phyloP scores from a whole-genome alignment of 2,113 vertebrate genomes.

The Cavia porcellus region DNA sequence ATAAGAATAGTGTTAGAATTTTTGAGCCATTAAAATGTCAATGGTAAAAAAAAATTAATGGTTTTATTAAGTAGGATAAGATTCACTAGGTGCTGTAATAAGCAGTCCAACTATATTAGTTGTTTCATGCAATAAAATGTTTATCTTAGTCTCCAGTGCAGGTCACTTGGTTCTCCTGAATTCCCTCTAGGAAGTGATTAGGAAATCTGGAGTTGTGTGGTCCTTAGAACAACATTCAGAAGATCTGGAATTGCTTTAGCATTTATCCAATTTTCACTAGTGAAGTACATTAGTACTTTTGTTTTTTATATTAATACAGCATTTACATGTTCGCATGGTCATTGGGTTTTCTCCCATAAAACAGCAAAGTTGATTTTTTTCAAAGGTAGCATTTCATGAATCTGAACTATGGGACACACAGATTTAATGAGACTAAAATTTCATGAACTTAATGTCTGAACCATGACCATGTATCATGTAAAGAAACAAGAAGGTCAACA shows the following conservation, averaged over 20 bases:
- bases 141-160: background rate
- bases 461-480: background rate
- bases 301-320: background rate
- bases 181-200: background rate
- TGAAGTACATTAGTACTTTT: too few species aligned
- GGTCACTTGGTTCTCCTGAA: background rate
- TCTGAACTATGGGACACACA: background rate
- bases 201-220: background rate
- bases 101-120: background rate
- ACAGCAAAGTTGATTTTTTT: background rate
- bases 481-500: background rate
- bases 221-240: background rate
- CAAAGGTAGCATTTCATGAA: background rate
- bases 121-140: background rate
- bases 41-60: background rate
- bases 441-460: background rate
- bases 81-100: background rate
- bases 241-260: background rate
- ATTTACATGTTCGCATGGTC: too few species aligned
- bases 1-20: background rate
- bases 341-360: background rate
- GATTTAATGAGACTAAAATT: background rate
- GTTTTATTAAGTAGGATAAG: background rate
- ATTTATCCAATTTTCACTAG: background rate
- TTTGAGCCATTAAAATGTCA: background rate